phyloP scores from a whole-genome alignment of 2,113 vertebrate species.

The Strix uralensis region DNA sequence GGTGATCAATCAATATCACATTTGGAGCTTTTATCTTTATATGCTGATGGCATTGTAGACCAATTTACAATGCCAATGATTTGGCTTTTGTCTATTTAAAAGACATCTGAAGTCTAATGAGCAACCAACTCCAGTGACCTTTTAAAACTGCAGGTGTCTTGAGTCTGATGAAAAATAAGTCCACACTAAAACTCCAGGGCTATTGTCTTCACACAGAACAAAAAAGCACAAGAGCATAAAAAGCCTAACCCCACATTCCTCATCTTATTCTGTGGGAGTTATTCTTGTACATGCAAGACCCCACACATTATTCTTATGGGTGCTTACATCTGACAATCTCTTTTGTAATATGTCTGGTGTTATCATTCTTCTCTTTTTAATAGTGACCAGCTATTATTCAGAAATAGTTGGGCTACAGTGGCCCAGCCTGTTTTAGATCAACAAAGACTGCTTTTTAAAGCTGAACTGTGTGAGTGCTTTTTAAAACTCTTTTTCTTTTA shows the following conservation, averaged over 20 bases:
- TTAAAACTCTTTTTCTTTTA: not conserved
- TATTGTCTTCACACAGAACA: not conserved
- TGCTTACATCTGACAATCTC: not conserved
- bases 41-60: not conserved
- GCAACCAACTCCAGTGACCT: not conserved
- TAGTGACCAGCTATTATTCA: not conserved
- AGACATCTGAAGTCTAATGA: not conserved
- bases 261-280: not conserved
- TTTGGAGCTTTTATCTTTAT: not conserved
- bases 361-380: not conserved
- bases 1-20: not conserved
- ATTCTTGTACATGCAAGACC: not conserved
- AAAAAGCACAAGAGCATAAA: not conserved
- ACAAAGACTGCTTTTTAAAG: not conserved
- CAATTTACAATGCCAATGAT: not conserved
- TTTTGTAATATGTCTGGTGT: not conserved
- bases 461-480: not conserved
- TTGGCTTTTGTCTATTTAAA: constrained; percentile 7
- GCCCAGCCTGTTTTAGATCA: not conserved
- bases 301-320: not conserved
- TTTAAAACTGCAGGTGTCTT: not conserved
- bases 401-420: not conserved
- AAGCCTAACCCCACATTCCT: not conserved
- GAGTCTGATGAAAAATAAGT: not conserved
- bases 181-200: not conserved